These are phyloP conservation scores for Torymus aiolomorphi DNA, from an alignment of 2,888 invertebrate genomes.

Conservation along the genomic window DNA sequence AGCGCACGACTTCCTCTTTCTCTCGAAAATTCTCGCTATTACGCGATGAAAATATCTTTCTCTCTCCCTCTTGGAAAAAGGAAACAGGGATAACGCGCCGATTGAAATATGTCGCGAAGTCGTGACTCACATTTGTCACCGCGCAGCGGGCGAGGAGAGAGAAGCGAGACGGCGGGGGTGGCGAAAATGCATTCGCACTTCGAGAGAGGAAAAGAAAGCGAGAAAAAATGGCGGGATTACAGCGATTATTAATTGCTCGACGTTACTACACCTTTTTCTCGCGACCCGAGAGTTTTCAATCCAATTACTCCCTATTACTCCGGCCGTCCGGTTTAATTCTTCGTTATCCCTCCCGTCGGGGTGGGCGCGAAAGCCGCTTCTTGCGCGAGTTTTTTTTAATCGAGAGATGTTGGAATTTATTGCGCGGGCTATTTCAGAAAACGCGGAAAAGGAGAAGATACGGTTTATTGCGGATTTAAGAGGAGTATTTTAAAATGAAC, in stretches of 20 bases:
- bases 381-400: too few relatives aligned
- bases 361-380: too few relatives aligned
- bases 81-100: not conserved
- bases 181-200: not conserved
- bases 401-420: too few relatives aligned
- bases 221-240: not conserved
- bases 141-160: not conserved
- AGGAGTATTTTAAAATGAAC: too few relatives aligned
- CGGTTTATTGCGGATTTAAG: too few relatives aligned
- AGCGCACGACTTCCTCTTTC: not conserved
- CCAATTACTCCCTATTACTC: conserved; percentile 21
- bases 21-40: not conserved
- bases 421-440: too few relatives aligned
- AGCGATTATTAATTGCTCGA: not conserved
- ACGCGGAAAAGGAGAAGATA: too few relatives aligned
- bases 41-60: conserved; percentile 10
- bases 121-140: conserved; percentile 38
- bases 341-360: not conserved
- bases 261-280: not conserved
- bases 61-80: not conserved
- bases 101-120: conserved; percentile 38
- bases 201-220: not conserved
- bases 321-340: not conserved
- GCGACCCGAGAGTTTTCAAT: not conserved
- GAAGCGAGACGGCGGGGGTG: too few relatives aligned